Percentiles rank a stretch among this genome's conserved stretches.
phyloP scores from a whole-genome alignment of 2,888 invertebrate species.

The Protodeltote pygarga region DNA sequence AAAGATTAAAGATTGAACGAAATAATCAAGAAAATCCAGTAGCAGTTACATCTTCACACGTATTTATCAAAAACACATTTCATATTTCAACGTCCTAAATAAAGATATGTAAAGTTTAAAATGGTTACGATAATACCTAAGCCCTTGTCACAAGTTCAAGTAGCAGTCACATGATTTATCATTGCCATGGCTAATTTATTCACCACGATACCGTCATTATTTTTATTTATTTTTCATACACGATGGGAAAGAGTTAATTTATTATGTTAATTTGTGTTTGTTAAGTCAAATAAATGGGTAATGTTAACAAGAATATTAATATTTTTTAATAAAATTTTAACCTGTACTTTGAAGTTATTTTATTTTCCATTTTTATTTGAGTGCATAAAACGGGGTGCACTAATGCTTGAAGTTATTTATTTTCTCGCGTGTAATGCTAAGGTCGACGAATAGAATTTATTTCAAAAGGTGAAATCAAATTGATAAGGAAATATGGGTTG shows the following conservation, averaged over 20 bases:
- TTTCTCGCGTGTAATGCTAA: no score
- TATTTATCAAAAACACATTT: conserved; percentile 34
- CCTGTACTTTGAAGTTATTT: no score
- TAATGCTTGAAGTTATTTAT: not conserved
- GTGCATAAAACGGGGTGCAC: no score
- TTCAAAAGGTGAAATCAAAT: no score
- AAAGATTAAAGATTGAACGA: conserved; percentile 11
- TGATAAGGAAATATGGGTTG: no score
- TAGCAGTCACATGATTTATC: conserved; percentile 53
- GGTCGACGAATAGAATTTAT: no score
- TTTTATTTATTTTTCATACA: no score
- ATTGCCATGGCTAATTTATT: conserved; percentile 53
- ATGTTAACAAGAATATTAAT: conserved; percentile 36
- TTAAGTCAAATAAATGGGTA: conserved; percentile 51
- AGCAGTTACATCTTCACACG: conserved; percentile 37
- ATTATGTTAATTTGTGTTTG: conserved; percentile 68
- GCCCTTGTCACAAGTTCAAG: conserved; percentile 47
- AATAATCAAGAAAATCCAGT: conserved; percentile 35
- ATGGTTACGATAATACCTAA: conserved; percentile 30
- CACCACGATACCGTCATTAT: conserved; percentile 50
- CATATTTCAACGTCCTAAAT: conserved; percentile 39
- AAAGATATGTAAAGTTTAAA: conserved; percentile 36
- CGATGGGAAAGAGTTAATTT: conserved; percentile 62
- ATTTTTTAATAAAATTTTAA: conserved; percentile 8
- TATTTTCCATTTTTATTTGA: no score